These are phyloP conservation scores for Clarias fuscus DNA, from an alignment of 2,797 vertebrate genomes.

Conservation along the genomic window DNA sequence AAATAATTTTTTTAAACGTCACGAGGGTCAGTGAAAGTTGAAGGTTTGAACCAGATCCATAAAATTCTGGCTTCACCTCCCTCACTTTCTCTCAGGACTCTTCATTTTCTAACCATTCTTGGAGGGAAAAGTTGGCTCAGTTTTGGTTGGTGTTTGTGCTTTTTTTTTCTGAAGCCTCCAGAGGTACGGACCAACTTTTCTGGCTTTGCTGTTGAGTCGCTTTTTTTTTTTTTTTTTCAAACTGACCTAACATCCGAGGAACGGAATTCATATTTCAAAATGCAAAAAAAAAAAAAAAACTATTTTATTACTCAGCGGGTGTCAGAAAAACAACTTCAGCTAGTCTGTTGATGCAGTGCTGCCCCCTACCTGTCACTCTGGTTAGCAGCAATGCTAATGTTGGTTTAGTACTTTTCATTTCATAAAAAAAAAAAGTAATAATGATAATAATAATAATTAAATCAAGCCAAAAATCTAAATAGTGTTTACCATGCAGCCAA, in stretches of 20 bases:
- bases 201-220: not conserved
- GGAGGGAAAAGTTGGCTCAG: slow-evolving; percentile 15
- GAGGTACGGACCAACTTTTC: slow-evolving; percentile 8
- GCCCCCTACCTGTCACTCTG: slow-evolving; percentile 41
- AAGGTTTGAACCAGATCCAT: slow-evolving; percentile 43
- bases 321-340: not conserved
- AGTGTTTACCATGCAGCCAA: not conserved
- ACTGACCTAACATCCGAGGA: not conserved
- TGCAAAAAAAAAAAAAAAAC: not conserved
- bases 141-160: not conserved
- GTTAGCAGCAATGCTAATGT: not conserved
- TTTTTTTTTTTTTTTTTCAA: not conserved
- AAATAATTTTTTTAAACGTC: not conserved
- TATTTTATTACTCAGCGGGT: slow-evolving; percentile 11
- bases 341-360: slow-evolving; percentile 39
- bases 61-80: slow-evolving; percentile 39
- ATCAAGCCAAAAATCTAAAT: not conserved
- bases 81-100: slow-evolving; percentile 4
- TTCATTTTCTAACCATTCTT: slow-evolving; percentile 27
- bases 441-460: not conserved
- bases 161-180: not conserved
- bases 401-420: not conserved
- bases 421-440: not conserved
- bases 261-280: slow-evolving; percentile 26
- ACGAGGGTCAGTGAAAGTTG: slow-evolving; percentile 52